These are phyloP conservation scores for Mamestra configurata DNA, from an alignment of 1,140 invertebrate species.

Conservation along the genomic window DNA sequence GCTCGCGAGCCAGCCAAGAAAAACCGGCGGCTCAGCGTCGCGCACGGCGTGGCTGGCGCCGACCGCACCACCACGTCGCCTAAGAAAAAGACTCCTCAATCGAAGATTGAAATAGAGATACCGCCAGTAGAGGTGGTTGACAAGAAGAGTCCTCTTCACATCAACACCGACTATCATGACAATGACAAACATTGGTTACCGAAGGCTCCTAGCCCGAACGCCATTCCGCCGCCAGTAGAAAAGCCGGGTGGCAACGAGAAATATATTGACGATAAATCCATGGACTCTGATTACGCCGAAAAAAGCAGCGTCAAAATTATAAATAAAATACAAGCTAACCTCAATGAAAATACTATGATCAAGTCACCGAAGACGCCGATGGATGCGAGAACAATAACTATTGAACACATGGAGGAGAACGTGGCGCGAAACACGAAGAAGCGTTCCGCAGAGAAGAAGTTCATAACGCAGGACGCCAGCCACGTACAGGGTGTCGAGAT, in stretches of 20 bases:
- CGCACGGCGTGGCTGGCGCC: constrained; percentile 44
- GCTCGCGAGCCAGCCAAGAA: constrained; percentile 59
- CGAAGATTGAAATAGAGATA: constrained; percentile 17
- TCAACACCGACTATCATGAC: constrained; percentile 68
- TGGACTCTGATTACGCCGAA: constrained; percentile 78
- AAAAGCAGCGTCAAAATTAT: constrained; percentile 84
- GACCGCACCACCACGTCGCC: constrained; percentile 64
- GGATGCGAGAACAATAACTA: constrained; percentile 77
- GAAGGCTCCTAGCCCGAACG: constrained; percentile 77
- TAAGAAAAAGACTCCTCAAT: constrained; percentile 63
- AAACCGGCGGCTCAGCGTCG: constrained; percentile 64
- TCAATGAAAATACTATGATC: constrained; percentile 85
- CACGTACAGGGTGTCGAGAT: constrained; percentile 82
- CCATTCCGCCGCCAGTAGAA: constrained; percentile 76
- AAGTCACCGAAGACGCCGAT: constrained; percentile 84
- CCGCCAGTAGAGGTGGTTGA: constrained; percentile 55
- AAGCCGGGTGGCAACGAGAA: constrained; percentile 80
- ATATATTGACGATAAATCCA: constrained; percentile 84
- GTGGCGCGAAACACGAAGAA: constrained; percentile 71
- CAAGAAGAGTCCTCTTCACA: constrained; percentile 64
- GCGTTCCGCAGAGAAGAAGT: constrained; percentile 86
- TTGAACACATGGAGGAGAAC: constrained; percentile 78
- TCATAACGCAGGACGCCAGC: constrained; percentile 79
- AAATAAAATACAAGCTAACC: constrained; percentile 83
- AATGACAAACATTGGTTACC: constrained; percentile 79